Base-by-base conservation (phyloP, 2,113 vertebrate genomes). In the Empidonax alnorum region DNA sequence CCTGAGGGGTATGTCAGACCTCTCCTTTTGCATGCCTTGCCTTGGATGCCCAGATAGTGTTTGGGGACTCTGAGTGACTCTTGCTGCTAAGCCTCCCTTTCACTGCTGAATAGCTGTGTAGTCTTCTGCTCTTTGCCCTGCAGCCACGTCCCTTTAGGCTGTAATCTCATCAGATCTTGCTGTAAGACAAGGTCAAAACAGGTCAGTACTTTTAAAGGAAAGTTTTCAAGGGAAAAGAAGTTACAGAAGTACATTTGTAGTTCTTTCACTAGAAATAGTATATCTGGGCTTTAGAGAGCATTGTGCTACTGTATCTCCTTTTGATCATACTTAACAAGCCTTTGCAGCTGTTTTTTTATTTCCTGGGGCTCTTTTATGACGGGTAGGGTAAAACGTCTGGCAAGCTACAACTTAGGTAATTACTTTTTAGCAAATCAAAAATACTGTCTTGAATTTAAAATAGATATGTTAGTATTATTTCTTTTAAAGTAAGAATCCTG, bases 81-180 rank as follows among this genome's bases (percentile, higher is more conserved):
- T 90, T 35, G 55, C 79, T 90, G 47, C 82, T 77, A 20, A 80
- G 52, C 85, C 25, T 88, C 47, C 50, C 46, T 83, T 74, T 76
- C 55, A 15, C 50, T 76, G 74, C 50, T 93, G 55, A 84, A 28
- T 47, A 69, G 46, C 84, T 91, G 4, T 28, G 15, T 41, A 80
- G 82, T 63, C 61, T 84, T 88, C 71, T 90, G 72, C 92, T 96
- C 72, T 84, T 67, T 92, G 94, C 59, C 68, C 82, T 88, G 85
- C 47, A 93, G 83, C 83, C 50, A 30, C 1, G 14, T 90, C 85
- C 72, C 61, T 81, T 87, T 65, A 56, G 83, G 79, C 83, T 81
- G 37, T 81, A 78, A 78, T 92, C 92, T 93, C 24, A 12, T 92
- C 85, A 90, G 52, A 75, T 88, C 88, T 92, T 74, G 61, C 68